These are phyloP conservation scores for Erynnis tages DNA, from an alignment of 2,888 invertebrate species.

Conservation along the genomic window DNA sequence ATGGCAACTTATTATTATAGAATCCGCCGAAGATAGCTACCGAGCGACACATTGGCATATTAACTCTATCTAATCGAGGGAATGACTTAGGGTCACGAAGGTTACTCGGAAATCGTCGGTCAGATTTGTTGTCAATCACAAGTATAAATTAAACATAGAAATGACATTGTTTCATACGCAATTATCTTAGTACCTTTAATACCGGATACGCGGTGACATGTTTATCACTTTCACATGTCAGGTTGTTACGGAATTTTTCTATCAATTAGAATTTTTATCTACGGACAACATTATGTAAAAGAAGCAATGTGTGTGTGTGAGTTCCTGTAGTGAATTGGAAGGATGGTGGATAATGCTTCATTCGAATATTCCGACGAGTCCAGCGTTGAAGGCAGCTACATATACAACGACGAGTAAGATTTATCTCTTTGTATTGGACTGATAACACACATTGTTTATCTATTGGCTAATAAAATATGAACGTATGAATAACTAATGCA, in stretches of 20 bases:
- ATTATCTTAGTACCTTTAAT: neutral
- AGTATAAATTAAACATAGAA: neutral
- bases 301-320: slow-evolving; percentile 32
- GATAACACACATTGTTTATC: slow-evolving; percentile 9
- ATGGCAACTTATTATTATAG: neutral
- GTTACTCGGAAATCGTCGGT: slow-evolving; percentile 17
- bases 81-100: slow-evolving; percentile 22
- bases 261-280: slow-evolving; percentile 12
- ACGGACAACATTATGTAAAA: slow-evolving; percentile 5
- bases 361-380: slow-evolving; percentile 73
- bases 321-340: slow-evolving; percentile 31
- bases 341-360: slow-evolving; percentile 73
- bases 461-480: slow-evolving; percentile 2
- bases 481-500: neutral
- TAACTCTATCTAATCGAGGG: slow-evolving; percentile 19
- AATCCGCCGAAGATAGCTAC: neutral
- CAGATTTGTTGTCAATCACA: slow-evolving; percentile 18
- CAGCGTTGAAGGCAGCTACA: slow-evolving; percentile 51
- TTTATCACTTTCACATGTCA: slow-evolving; percentile 18
- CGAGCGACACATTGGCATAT: slow-evolving; percentile 2
- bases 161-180: slow-evolving; percentile 4
- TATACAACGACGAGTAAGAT: slow-evolving; percentile 54
- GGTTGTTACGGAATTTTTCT: slow-evolving; percentile 14
- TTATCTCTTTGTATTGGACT: neutral
- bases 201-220: slow-evolving; percentile 9